A percentile compares a stretch with the other conserved stretches of the same genome.
phyloP scores from a whole-genome alignment of 2,888 invertebrate species.

The Gerosis bhagava region DNA sequence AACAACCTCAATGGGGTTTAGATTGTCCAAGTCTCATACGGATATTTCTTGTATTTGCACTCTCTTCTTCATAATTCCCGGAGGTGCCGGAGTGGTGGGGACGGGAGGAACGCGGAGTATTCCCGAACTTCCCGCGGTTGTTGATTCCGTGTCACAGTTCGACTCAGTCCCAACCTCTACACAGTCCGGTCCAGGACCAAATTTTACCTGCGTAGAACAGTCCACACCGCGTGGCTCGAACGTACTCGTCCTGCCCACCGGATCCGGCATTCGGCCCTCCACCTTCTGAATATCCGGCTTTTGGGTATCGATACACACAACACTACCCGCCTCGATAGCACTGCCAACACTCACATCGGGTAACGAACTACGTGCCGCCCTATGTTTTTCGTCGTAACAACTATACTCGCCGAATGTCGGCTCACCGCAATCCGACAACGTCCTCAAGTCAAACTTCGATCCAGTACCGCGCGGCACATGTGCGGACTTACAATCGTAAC shows the following conservation, averaged over 20 bases:
- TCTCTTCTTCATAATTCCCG: conserved; percentile 92
- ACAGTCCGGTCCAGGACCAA: conserved; percentile 63
- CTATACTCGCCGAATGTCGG: conserved; percentile 85
- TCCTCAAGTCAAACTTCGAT: conserved; percentile 75
- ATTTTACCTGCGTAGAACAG: conserved; percentile 77
- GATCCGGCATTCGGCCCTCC: conserved; percentile 58
- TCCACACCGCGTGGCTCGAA: conserved; percentile 77
- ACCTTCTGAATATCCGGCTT: conserved; percentile 77
- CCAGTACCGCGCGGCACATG: conserved; percentile 73
- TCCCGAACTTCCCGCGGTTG: conserved; percentile 66
- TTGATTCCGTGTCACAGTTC: conserved; percentile 66
- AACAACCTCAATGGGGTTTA: conserved; percentile 66
- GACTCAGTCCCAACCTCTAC: conserved; percentile 70
- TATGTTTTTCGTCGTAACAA: conserved; percentile 84
- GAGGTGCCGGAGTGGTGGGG: conserved; percentile 82
- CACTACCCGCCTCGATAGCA: conserved; percentile 83
- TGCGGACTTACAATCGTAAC: conserved; percentile 81
- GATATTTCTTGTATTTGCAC: conserved; percentile 97
- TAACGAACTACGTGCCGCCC: conserved; percentile 81
- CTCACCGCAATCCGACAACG: conserved; percentile 78
- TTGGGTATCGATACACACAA: conserved; percentile 77
- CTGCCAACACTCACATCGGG: conserved; percentile 83
- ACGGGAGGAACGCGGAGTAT: conserved; percentile 73
- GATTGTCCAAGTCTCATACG: conserved; percentile 84
- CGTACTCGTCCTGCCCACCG: conserved; percentile 70